These are phyloP conservation scores for Neodiprion fabricii DNA, from an alignment of 1,140 invertebrate species.

Conservation along the genomic window DNA sequence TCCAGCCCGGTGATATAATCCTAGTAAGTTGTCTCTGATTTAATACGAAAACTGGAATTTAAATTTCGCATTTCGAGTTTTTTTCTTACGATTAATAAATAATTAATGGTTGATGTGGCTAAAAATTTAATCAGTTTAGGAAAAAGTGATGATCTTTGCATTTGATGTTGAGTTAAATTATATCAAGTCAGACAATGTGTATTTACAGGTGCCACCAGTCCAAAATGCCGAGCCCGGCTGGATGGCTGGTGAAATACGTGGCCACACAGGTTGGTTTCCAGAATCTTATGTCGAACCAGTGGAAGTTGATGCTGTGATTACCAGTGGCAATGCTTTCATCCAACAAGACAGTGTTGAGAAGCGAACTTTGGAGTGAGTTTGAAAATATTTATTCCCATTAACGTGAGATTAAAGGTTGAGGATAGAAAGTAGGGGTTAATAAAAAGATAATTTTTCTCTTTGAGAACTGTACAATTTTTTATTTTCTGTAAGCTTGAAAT, in stretches of 20 bases:
- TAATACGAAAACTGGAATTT: not conserved
- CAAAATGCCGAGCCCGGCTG: constrained; percentile 96
- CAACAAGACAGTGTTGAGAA: constrained; percentile 59
- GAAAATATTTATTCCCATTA: not conserved
- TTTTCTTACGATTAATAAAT: constrained; percentile 11
- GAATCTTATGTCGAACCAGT: constrained; percentile 93
- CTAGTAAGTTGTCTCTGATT: constrained; percentile 63
- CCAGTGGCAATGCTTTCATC: constrained; percentile 39
- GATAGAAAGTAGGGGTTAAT: not conserved
- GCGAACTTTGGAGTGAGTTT: constrained; percentile 59
- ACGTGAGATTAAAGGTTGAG: constrained; percentile 13
- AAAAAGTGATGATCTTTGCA: not conserved
- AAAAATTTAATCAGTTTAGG: not conserved
- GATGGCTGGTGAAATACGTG: constrained; percentile 90
- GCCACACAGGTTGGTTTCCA: constrained; percentile 96
- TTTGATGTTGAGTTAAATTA: constrained; percentile 10
- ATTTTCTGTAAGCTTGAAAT: not conserved
- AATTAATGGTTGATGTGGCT: constrained; percentile 8
- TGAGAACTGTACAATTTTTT: constrained; percentile 8
- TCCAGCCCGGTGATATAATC: constrained; percentile 94
- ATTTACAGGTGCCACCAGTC: constrained; percentile 75
- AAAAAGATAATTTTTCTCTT: constrained; percentile 2
- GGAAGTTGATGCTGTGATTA: constrained; percentile 50
- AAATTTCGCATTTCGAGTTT: not conserved
- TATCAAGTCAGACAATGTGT: constrained; percentile 18